These are phyloP conservation scores for Delia radicum DNA, from an alignment of 1,140 invertebrate genomes.

Conservation along the genomic window DNA sequence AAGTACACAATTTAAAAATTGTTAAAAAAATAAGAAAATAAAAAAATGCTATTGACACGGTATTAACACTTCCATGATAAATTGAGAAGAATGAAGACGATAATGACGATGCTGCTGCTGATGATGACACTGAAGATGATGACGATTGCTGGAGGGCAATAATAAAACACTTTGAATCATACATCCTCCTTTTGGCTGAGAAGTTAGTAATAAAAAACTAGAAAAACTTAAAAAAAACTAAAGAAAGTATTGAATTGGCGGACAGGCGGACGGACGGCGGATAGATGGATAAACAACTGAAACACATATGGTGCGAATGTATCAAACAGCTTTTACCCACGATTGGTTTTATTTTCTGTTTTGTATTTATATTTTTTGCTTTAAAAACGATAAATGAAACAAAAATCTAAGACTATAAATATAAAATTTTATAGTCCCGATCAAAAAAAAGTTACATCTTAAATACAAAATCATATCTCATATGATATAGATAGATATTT, in stretches of 20 bases:
- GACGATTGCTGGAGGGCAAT: neutral
- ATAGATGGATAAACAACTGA: neutral
- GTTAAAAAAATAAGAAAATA: neutral
- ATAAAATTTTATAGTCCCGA: neutral
- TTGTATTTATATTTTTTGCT: too few relatives aligned
- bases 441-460: neutral
- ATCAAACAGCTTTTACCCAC: conserved; percentile 16
- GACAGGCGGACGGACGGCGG: neutral
- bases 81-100: neutral
- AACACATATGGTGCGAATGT: conserved; percentile 13
- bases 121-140: neutral
- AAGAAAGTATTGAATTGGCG: neutral
- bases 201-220: neutral
- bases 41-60: neutral
- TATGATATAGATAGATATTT: too few relatives aligned
- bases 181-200: neutral
- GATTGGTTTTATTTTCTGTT: too few relatives aligned
- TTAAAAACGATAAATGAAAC: neutral
- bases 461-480: too few relatives aligned
- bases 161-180: neutral
- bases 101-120: neutral
- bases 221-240: too few relatives aligned
- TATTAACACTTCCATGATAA: conserved; percentile 2
- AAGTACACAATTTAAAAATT: neutral
- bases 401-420: neutral